Evolutionary conservation across 2,797 vertebrate species (phyloP).

Genomic region (Muscicapa comitata): DNA sequence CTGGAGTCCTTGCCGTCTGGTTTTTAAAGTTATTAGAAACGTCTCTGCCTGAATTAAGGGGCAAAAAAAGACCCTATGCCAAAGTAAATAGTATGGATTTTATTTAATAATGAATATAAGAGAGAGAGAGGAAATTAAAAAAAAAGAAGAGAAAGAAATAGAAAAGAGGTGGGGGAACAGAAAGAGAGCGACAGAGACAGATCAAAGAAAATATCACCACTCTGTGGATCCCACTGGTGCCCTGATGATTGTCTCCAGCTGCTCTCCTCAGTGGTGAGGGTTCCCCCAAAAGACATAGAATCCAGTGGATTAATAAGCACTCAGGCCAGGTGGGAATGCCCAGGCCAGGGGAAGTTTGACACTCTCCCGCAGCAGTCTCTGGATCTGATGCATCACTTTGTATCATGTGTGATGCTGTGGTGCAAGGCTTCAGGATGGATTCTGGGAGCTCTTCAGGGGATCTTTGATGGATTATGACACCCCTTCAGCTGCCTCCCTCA

Average conservation of each 20-base stretch:
- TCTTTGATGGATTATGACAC: background rate
- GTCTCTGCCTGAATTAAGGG: background rate
- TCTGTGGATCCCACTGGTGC: accelerated
- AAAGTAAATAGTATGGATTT: background rate
- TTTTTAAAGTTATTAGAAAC: background rate
- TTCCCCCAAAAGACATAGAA: background rate
- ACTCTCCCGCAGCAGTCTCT: no score
- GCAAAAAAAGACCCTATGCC: accelerated
- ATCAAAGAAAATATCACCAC: background rate
- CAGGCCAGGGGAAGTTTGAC: no score
- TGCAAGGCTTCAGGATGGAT: background rate
- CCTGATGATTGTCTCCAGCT: background rate
- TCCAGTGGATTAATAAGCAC: accelerated
- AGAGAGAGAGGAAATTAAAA: background rate
- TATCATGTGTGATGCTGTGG: accelerated
- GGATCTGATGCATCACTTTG: background rate
- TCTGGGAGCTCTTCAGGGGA: background rate
- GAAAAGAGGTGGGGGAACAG: background rate
- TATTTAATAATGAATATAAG: background rate
- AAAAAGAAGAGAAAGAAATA: background rate
- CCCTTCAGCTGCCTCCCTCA: background rate
- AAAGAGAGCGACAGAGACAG: background rate
- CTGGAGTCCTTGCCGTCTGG: no score
- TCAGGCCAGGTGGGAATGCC: background rate
- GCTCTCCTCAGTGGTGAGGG: background rate